Base-by-base conservation (phyloP, 2,888 invertebrate genomes). In the Agonopterix alstromeriana region DNA sequence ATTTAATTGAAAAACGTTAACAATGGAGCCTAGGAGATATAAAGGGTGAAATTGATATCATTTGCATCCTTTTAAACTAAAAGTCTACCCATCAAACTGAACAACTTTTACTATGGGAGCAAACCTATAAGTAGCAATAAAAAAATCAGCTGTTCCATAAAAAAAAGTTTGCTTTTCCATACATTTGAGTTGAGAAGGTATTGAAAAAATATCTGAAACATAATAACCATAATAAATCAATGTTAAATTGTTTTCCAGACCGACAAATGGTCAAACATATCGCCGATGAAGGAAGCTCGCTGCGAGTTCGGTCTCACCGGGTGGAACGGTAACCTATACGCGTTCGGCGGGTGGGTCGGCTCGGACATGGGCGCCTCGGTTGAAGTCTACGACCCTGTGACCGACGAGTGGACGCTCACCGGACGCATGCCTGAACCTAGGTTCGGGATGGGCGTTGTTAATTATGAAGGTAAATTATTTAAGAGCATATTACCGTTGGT, bases 271-370 rank as follows among this genome's bases (percentile, higher is more conserved):
- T 86, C 90, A 48, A 84, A 89, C 55, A 91, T 94, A 64, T 89
- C 93, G 5, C 91, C 92, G 9, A 95, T 95, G 94, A 92, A 93
- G 54, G 94, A 95, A 59, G 94, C 96, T 0, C 90, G 98, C 14
- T 97, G 97, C 81, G 97, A 97, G 76, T 95, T 97, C 73, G 97
- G 97, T 1, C 82, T 97, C 54, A 95, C 96, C 66, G 94, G 95
- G 10, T 91, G 95, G 77, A 93, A 95, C 60, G 95, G 95, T 35
- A 92, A 92, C 64, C 82, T 98, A 51, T 96, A 95, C 73, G 97
- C 97, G 0, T 93, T 98, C 61, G 97, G 98, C 42, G 98, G 98
- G 3, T 97, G 97, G 97, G 94, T 97, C 36, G 97, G 97, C 0
- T 94, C 95, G 53, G 96, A 97, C 71, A 96, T 97, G 73, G 97